phyloP scores from a whole-genome alignment of 1,140 invertebrate species.

The Pogonus chalceus region DNA sequence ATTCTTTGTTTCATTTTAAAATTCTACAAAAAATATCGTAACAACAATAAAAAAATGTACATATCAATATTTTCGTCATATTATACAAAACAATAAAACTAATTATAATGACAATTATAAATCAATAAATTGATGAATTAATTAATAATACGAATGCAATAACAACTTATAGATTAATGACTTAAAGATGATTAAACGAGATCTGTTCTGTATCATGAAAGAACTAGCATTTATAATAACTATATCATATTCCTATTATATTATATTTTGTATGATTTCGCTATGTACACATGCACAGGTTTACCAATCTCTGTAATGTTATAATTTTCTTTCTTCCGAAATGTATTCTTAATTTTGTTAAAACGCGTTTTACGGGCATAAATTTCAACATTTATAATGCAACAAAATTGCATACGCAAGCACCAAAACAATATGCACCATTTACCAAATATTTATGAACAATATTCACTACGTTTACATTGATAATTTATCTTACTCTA shows the following conservation, averaged over 20 bases:
- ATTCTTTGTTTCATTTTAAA: not conserved
- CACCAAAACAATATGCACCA: constrained; percentile 4
- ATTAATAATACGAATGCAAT: too few relatives aligned
- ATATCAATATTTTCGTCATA: not conserved
- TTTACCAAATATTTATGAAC: not conserved
- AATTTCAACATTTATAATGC: not conserved
- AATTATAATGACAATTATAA: not conserved
- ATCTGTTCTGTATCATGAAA: not conserved
- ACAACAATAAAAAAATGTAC: constrained; percentile 6
- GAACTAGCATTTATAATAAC: not conserved
- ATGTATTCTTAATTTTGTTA: not conserved
- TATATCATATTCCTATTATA: not conserved
- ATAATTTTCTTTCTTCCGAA: not conserved
- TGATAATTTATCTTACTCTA: too few relatives aligned
- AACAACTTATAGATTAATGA: not conserved
- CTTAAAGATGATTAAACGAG: not conserved
- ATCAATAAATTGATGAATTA: too few relatives aligned
- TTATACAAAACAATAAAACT: constrained; percentile 1
- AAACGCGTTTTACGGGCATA: constrained; percentile 1
- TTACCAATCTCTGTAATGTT: not conserved
- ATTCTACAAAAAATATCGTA: constrained; percentile 3
- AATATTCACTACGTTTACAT: not conserved
- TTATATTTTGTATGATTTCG: not conserved
- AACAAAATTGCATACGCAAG: not conserved
- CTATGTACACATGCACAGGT: not conserved